Evolutionary conservation across 2,888 invertebrate genomes (phyloP).

Genomic region (Scaptomyza reducta): DNA sequence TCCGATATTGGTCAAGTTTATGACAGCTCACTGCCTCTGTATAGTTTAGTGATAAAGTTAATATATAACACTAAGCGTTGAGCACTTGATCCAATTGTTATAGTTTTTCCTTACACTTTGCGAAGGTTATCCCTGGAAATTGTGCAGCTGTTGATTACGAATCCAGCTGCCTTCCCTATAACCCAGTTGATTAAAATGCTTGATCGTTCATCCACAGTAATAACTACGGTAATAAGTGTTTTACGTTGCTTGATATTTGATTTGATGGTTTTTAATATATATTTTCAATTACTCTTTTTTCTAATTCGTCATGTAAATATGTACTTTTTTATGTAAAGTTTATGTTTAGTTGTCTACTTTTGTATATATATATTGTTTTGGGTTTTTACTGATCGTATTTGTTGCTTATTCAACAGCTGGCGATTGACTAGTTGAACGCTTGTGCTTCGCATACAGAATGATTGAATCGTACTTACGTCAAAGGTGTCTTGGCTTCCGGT

Average conservation of each 20-base stretch:
- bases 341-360: slow-evolving; percentile 1
- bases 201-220: neutral
- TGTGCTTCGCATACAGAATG: slow-evolving; percentile 38
- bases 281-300: neutral
- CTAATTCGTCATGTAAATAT: neutral
- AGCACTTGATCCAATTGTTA: slow-evolving; percentile 34
- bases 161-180: neutral
- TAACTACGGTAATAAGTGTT: neutral
- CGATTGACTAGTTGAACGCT: slow-evolving; percentile 10
- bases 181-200: neutral
- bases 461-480: slow-evolving; percentile 46
- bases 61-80: neutral
- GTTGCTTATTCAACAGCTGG: slow-evolving; percentile 25
- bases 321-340: neutral
- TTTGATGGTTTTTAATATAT: neutral
- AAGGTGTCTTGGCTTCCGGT: slow-evolving; percentile 45
- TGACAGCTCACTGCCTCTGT: slow-evolving; percentile 13
- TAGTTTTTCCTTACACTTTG: slow-evolving; percentile 12
- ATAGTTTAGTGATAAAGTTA: slow-evolving; percentile 43
- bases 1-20: slow-evolving; percentile 70
- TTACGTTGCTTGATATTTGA: neutral
- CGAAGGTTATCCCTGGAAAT: slow-evolving; percentile 35
- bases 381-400: slow-evolving; percentile 22
- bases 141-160: slow-evolving; percentile 6
- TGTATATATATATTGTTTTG: slow-evolving; percentile 9